Evolutionary conservation across 2,797 vertebrate species (phyloP).

Genomic region (Sphenodon punctatus): DNA sequence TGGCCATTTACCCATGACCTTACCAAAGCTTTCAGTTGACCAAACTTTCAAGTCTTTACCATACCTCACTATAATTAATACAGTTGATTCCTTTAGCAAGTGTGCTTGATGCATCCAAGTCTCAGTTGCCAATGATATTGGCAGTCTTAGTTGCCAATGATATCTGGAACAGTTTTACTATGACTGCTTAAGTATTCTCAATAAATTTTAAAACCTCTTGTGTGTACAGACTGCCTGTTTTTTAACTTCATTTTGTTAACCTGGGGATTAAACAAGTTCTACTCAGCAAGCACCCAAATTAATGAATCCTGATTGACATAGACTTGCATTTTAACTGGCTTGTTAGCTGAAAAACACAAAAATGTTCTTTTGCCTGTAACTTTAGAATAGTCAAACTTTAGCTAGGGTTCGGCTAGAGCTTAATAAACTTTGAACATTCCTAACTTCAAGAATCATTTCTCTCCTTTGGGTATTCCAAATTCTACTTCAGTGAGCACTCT

Average conservation of each 20-base stretch:
- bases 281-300: neutral
- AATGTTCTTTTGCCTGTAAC: too few relatives aligned
- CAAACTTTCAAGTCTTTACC: neutral
- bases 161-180: slow-evolving; percentile 1
- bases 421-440: too few relatives aligned
- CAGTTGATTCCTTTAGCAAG: neutral
- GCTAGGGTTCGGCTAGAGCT: too few relatives aligned
- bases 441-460: too few relatives aligned
- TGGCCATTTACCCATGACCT: neutral
- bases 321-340: neutral
- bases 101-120: slow-evolving; percentile 1
- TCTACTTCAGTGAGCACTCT: too few relatives aligned
- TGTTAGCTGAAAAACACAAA: too few relatives aligned
- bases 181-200: slow-evolving; percentile 32
- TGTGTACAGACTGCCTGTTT: neutral
- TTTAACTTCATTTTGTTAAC: neutral
- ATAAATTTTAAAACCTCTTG: slow-evolving; percentile 39
- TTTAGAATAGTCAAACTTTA: too few relatives aligned
- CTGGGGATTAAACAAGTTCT: neutral
- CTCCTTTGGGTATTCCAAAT: too few relatives aligned
- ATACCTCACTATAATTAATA: neutral
- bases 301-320: neutral
- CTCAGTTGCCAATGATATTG: slow-evolving; percentile 10
- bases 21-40: neutral
- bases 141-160: slow-evolving; percentile 4